phyloP scores from a whole-genome alignment of 2,113 vertebrate genomes.

The Phalacrocorax aristotelis region DNA sequence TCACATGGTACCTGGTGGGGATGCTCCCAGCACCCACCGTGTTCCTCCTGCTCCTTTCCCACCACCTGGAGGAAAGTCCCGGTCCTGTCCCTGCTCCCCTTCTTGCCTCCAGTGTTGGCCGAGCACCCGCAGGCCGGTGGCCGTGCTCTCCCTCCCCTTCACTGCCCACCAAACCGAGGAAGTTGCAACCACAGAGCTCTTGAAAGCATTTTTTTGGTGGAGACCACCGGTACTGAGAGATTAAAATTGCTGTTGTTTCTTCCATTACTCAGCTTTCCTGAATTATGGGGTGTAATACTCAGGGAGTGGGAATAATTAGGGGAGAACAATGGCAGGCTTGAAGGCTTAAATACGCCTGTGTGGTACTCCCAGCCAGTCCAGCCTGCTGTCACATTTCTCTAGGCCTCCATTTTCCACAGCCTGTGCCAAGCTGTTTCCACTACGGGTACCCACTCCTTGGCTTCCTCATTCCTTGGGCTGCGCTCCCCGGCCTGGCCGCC shows the following conservation, averaged over 20 bases:
- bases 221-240: constrained; percentile 72
- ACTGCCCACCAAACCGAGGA: constrained; percentile 53
- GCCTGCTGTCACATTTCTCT: constrained; percentile 58
- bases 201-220: constrained; percentile 63
- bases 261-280: constrained; percentile 76
- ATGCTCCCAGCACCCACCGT: fast-evolving
- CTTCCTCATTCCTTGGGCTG: constrained; percentile 52
- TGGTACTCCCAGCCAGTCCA: constrained; percentile 45
- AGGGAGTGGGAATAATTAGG: constrained; percentile 73
- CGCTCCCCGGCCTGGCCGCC: background rate
- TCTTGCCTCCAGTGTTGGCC: background rate
- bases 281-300: constrained; percentile 77
- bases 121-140: background rate
- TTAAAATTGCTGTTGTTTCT: constrained; percentile 75
- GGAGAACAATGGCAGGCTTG: constrained; percentile 71
- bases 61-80: background rate
- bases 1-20: fast-evolving
- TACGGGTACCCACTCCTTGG: background rate
- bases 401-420: constrained; percentile 57
- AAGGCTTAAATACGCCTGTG: constrained; percentile 54
- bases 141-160: constrained; percentile 19
- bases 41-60: background rate
- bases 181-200: constrained; percentile 56
- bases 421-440: constrained; percentile 45
- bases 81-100: background rate